Base-by-base conservation (phyloP, 2,888 invertebrate species). In the Polydesmus complanatus region DNA sequence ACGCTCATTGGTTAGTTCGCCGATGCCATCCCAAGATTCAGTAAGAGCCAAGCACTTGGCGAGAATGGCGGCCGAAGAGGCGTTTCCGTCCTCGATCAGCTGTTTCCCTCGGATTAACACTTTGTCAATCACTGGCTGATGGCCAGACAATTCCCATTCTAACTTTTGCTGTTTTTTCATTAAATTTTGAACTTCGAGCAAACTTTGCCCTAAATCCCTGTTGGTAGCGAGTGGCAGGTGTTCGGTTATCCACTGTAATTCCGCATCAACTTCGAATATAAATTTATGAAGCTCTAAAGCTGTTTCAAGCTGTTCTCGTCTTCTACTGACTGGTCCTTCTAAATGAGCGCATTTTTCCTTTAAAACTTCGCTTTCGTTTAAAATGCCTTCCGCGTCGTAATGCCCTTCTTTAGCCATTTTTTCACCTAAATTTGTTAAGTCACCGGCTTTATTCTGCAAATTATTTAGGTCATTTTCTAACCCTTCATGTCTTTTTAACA, bases 171-270 rank as follows among this genome's bases (percentile, higher is more conserved):
- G 95, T 72, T 95, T 95, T 77, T 95, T 96, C 71, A 86, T 81
- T 62, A 89, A 80, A 19, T 87, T 89, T 72, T 95, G 92, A 0
- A 94, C 93, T 69, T 94, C 93, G 70, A 92, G 87, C 50, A 97
- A 78, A 74, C 89, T 94, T 59, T 85, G 83, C 0, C 93, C 92
- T 25, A 86, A 76, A 27, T 77, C 76, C 47, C 70, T 70, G 0
- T 89, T 86, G 0, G 83, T 79, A 0, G 91, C 93, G 0, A 85
- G 80, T 0, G 89, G 87, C 66, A 85, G 73, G 63, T 93, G 89
- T 73, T 96, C 96, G 49, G 85, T 83, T 65, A 97, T 88, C 97
- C 97, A 98, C 71, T 90, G 92, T 68, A 92, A 78, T 73, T 98
- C 96, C 1, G 87, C 85, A 55, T 91, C 88, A 54, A 95, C 81